These are phyloP conservation scores for Pachycephala philippinensis DNA, from an alignment of 2,113 vertebrate genomes.

Conservation along the genomic window DNA sequence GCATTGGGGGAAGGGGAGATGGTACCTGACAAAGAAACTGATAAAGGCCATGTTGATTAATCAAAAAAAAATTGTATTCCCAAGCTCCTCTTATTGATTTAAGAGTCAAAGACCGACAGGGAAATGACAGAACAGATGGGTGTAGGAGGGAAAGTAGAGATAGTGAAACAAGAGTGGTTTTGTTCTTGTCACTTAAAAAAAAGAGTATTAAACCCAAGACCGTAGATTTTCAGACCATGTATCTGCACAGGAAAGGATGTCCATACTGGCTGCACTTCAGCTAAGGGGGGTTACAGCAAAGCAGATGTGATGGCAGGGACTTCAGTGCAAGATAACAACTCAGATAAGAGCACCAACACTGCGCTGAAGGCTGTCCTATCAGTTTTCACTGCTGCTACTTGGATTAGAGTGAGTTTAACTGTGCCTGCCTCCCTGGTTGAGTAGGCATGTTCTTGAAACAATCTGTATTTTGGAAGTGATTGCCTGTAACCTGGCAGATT, in stretches of 20 bases:
- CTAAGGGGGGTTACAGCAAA: neutral
- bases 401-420: neutral
- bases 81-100: neutral
- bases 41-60: neutral
- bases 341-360: neutral
- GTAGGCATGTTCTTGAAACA: neutral
- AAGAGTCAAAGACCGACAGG: neutral
- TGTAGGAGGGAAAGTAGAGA: neutral
- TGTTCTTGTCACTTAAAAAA: neutral
- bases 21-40: neutral
- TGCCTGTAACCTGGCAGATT: neutral
- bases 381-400: neutral
- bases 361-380: neutral
- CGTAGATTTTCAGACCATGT: neutral
- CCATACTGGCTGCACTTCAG: neutral
- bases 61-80: neutral
- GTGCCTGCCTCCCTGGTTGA: neutral
- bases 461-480: neutral
- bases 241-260: neutral
- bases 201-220: neutral
- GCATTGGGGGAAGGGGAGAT: neutral
- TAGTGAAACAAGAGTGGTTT: neutral
- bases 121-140: neutral
- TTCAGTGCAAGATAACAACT: neutral
- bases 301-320: neutral